Evolutionary conservation across 92 coral and sea anemone genomes (phyloP).

Genomic region (Nematostella vectensis): DNA sequence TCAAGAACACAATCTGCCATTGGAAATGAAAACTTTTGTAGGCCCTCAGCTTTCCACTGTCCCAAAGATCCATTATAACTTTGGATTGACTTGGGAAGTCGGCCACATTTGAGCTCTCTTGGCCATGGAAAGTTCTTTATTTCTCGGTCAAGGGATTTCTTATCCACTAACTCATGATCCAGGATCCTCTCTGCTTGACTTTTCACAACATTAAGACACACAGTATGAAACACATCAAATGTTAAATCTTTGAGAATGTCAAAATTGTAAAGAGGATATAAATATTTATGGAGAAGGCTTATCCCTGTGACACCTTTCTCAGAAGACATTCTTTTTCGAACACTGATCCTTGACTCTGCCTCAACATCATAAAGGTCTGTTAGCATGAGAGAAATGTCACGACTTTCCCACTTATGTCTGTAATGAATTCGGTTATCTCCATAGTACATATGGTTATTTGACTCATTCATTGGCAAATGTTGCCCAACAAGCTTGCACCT

Average conservation of each 20-base stretch:
- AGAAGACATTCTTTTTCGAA: constrained; percentile 41
- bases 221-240: constrained; percentile 46
- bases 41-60: constrained; percentile 42
- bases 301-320: constrained; percentile 53
- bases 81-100: constrained; percentile 42
- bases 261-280: constrained; percentile 53
- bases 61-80: not conserved
- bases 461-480: constrained; percentile 22
- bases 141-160: constrained; percentile 28
- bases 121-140: constrained; percentile 57
- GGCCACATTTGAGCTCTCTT: constrained; percentile 29
- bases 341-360: constrained; percentile 41
- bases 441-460: constrained; percentile 55
- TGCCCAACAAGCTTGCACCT: constrained; percentile 46
- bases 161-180: constrained; percentile 35
- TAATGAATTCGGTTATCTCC: constrained; percentile 48
- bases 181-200: constrained; percentile 32
- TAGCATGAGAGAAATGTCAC: constrained; percentile 27
- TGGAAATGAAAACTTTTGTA: constrained; percentile 40
- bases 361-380: constrained; percentile 36
- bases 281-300: constrained; percentile 38
- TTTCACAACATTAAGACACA: constrained; percentile 49
- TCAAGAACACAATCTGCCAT: constrained; percentile 41
- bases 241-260: constrained; percentile 38
- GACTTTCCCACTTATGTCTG: constrained; percentile 38